Evolutionary conservation across 2,113 vertebrate species (phyloP), one percentile per base, ranked within the genome.

Genomic region (Perognathus longimembris): DNA sequence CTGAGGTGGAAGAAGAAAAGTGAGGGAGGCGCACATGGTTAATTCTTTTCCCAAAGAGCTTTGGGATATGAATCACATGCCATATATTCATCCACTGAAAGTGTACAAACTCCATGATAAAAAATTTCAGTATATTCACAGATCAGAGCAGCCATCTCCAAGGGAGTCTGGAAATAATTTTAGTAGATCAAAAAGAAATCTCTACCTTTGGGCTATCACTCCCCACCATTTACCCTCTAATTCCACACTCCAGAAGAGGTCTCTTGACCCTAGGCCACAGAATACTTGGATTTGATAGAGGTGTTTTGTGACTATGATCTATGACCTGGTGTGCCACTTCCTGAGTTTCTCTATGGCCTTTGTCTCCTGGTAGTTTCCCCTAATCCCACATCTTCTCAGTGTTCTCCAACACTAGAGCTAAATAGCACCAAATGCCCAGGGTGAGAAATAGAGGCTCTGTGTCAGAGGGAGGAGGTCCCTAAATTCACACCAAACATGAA

Each of bases 331-430:
- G n/a, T 66, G 63, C 77, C 80, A 74, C 90, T 91, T 50, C 75
- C 87, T 90, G 42, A 26, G 45, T 34, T 36, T 96, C 63, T 90
- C 87, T 30, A 30, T 0, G 40, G 75, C 90, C 88, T 94, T 93
- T 85, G 92, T 28, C 54, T 77, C 84, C 81, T 61, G 59, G 59
- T 61, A 61, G 59, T 8, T 26, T 61, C 17, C 57, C 57, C 57
- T 21, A 59, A 45, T 26, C 59, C 24, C 64, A 3, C 76, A 90
- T 95, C 95, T 94, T 95, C 89, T 73, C 84, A 0, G 0, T 92
- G 81, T 92, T 87, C 85, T 94, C 94, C 89, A 93, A 97, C 76
- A 70, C 26, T 73, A 8, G 50, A 91, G 87, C 83, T 93, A 92
- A 81, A 96, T n/a, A 94, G 50, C 79, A 59, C 42, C 57, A 94